A percentile compares a stretch with the other conserved stretches of the same genome.
Conservation (phyloP, 1,140 invertebrate genomes). For the Colletes gigas region DNA sequence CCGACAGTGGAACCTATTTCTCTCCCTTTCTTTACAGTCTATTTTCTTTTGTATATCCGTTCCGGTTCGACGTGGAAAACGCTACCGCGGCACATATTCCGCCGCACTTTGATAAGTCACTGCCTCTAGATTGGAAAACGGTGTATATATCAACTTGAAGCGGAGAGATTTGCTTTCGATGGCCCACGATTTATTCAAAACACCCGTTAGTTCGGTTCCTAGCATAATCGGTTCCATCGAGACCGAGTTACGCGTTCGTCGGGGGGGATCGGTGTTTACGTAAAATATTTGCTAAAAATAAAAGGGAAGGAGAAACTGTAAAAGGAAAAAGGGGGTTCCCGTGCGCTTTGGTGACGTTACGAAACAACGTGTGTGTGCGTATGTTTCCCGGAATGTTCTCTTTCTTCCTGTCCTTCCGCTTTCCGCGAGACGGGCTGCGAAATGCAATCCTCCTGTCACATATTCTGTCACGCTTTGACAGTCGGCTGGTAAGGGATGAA, state of each 20-base stretch:
- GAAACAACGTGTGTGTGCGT: constrained; percentile 7
- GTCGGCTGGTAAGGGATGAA: constrained; percentile 24
- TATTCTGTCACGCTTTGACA: constrained; percentile 64
- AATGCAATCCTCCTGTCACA: constrained; percentile 60
- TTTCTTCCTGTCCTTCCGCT: constrained; percentile 24
- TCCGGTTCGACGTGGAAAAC: constrained; percentile 32
- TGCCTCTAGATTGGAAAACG: constrained; percentile 4
- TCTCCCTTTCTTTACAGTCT: background rate
- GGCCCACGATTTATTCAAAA: constrained; percentile 17
- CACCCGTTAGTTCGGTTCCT: no score
- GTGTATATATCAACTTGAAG: constrained; percentile 44
- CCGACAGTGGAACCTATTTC: constrained; percentile 13
- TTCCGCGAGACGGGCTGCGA: constrained; percentile 34
- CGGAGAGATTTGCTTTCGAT: background rate
- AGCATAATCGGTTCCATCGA: no score
- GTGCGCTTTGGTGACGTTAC: constrained; percentile 31
- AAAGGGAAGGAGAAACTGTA: background rate
- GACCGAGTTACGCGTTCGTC: background rate
- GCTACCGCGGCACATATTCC: constrained; percentile 52
- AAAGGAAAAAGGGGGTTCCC: background rate
- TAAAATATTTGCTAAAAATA: background rate
- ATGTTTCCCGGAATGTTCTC: constrained; percentile 6
- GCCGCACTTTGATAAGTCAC: constrained; percentile 51
- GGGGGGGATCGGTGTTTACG: background rate
- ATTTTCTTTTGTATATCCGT: constrained; percentile 1